Conservation (phyloP, 2,113 vertebrate genomes). For the Pleuronectes platessa region DNA sequence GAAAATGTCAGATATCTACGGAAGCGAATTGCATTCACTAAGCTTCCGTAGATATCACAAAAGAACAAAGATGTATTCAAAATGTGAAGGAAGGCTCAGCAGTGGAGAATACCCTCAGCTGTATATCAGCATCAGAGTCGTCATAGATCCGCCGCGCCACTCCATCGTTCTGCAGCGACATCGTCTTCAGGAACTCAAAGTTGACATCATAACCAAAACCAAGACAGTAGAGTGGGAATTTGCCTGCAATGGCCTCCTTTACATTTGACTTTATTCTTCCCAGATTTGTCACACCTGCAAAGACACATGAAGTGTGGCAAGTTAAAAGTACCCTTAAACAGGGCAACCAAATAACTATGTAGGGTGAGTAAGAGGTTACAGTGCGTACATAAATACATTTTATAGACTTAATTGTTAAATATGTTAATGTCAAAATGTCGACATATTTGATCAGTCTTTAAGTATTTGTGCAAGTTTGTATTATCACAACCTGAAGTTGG, state of each 20-base stretch:
- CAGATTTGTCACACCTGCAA: slow-evolving; percentile 82
- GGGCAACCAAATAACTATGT: background rate
- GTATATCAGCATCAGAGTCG: slow-evolving; percentile 86
- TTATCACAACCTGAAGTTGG: slow-evolving; percentile 84
- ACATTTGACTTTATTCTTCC: slow-evolving; percentile 81
- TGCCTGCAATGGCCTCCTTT: slow-evolving; percentile 76
- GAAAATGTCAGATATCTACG: no score
- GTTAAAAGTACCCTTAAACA: background rate
- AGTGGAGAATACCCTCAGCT: slow-evolving; percentile 80
- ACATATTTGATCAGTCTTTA: no score
- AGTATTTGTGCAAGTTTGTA: background rate
- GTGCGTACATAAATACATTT: background rate
- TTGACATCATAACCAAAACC: slow-evolving; percentile 88
- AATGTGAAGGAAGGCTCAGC: no score
- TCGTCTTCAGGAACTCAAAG: slow-evolving; percentile 85
- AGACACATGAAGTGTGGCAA: slow-evolving; percentile 4
- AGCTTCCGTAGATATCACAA: no score
- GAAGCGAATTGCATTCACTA: no score
- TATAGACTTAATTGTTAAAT: background rate
- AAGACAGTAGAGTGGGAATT: slow-evolving; percentile 87
- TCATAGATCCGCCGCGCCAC: slow-evolving; percentile 86
- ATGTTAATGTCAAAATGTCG: no score
- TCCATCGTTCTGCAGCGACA: slow-evolving; percentile 86
- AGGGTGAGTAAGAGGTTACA: background rate
- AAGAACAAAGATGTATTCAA: no score